Percentiles rank a stretch among this genome's conserved stretches.
phyloP scores from a whole-genome alignment of 2,888 invertebrate genomes.

The Acrobeloides nanus region DNA sequence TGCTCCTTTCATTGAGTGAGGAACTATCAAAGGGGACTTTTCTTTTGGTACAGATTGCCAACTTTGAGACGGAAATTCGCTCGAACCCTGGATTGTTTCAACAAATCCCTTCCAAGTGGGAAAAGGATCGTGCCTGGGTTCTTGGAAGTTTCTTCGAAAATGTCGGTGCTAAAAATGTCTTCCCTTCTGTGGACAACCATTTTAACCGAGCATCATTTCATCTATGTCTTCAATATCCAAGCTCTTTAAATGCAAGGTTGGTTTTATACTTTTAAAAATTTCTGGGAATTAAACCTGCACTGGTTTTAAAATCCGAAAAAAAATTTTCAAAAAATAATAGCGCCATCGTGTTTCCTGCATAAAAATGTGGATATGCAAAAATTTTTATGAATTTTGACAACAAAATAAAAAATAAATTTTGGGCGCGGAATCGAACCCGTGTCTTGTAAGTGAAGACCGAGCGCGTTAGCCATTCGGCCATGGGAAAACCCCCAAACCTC shows the following conservation, averaged over 20 bases:
- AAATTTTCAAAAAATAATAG: too few relatives aligned
- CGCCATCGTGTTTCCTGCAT: too few relatives aligned
- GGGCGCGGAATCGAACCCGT: too few relatives aligned
- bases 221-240: conserved; percentile 19
- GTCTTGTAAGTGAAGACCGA: too few relatives aligned
- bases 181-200: conserved; percentile 18
- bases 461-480: too few relatives aligned
- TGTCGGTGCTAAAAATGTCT: conserved; percentile 12
- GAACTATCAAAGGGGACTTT: conserved; percentile 9
- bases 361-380: too few relatives aligned
- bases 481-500: too few relatives aligned
- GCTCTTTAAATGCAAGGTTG: conserved; percentile 22
- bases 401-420: too few relatives aligned
- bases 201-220: conserved; percentile 6
- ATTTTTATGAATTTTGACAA: too few relatives aligned
- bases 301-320: too few relatives aligned
- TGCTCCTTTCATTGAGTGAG: conserved; percentile 16
- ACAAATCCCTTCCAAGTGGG: conserved; percentile 25
- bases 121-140: conserved; percentile 24
- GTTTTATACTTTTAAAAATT: neutral
- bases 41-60: conserved; percentile 16
- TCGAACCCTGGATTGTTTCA: conserved; percentile 20
- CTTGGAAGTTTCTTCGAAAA: conserved; percentile 17
- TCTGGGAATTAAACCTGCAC: conserved; percentile 7
- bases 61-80: conserved; percentile 19